A percentile compares a stretch with the other conserved stretches of the same genome.
phyloP scores from a whole-genome alignment of 2,113 vertebrate genomes.

The Miniopterus natalensis region DNA sequence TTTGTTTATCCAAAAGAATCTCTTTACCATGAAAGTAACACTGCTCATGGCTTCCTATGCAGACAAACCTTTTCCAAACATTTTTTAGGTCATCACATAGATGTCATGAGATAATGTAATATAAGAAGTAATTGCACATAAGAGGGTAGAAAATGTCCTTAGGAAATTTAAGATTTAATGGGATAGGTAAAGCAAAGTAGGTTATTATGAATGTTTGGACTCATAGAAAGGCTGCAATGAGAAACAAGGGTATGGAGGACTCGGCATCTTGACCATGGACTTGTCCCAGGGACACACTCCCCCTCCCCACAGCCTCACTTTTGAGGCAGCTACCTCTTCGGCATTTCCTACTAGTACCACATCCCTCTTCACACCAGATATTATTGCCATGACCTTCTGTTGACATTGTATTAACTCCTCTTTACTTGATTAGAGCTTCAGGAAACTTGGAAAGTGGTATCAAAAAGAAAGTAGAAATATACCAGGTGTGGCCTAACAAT shows the following conservation, averaged over 20 bases:
- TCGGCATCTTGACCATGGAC: slow-evolving; percentile 51
- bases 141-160: neutral
- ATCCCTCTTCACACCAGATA: slow-evolving; percentile 82
- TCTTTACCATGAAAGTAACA: neutral
- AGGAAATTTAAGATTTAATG: slow-evolving; percentile 52
- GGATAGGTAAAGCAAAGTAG: slow-evolving; percentile 65
- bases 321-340: neutral
- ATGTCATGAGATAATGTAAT: neutral
- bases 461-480: slow-evolving; percentile 84
- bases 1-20: slow-evolving; percentile 41
- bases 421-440: slow-evolving; percentile 87
- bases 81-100: neutral
- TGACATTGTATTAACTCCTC: slow-evolving; percentile 86
- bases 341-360: neutral
- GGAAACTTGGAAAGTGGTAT: slow-evolving; percentile 87
- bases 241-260: slow-evolving; percentile 62
- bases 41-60: neutral
- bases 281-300: neutral
- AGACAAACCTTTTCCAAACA: neutral
- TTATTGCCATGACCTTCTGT: slow-evolving; percentile 85
- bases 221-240: slow-evolving; percentile 44
- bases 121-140: neutral
- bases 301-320: neutral
- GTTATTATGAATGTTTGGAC: neutral
- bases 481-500: slow-evolving; percentile 35